Evolutionary conservation across 2,113 vertebrate species (phyloP).

Genomic region (Heloderma charlesbogerti): DNA sequence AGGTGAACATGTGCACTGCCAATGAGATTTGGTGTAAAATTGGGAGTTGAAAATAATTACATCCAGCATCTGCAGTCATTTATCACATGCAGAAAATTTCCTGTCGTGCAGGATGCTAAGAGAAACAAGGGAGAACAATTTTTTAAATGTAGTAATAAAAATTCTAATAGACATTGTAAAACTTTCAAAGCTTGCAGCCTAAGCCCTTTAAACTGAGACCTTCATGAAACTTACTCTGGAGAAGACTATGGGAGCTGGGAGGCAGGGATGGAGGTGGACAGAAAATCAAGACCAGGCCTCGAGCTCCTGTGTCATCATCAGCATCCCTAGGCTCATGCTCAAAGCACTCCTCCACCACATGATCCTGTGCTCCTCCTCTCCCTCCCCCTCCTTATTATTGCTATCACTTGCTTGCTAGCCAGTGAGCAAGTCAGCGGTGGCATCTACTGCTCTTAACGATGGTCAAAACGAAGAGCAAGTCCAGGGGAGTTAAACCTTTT

Average conservation of each 20-base stretch:
- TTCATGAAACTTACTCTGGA: not conserved
- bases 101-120: not conserved
- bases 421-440: too few relatives aligned
- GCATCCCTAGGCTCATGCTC: not conserved
- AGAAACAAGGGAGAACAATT: not conserved
- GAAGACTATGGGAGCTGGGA: not conserved
- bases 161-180: not conserved
- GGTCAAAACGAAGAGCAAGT: too few relatives aligned
- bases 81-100: conserved; percentile 4
- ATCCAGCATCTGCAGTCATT: not conserved
- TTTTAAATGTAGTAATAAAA: not conserved
- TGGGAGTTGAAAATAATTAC: conserved; percentile 34
- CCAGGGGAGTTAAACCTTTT: not conserved
- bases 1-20: conserved; percentile 13
- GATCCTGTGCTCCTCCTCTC: not conserved
- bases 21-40: conserved; percentile 30
- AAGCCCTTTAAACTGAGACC: not conserved
- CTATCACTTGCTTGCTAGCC: too few relatives aligned
- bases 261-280: not conserved
- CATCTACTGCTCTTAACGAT: too few relatives aligned
- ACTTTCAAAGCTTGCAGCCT: not conserved
- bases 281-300: not conserved
- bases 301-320: not conserved
- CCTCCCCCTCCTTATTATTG: too few relatives aligned
- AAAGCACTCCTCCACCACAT: not conserved